Conservation (phyloP, 2,888 invertebrate genomes). For the Athalia cordata region DNA sequence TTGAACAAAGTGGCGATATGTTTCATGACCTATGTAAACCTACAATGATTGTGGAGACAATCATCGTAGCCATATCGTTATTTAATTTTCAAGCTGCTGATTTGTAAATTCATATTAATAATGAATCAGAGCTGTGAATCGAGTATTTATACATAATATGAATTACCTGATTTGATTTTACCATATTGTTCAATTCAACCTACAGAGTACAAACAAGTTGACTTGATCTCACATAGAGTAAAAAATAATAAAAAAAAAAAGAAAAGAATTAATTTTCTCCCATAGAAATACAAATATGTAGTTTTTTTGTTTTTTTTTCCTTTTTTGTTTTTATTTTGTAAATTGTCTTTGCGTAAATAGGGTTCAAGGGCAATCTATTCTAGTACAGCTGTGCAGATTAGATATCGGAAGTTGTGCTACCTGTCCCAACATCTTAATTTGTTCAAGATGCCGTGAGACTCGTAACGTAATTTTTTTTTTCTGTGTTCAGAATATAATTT, state of each 20-base stretch:
- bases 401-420: slow-evolving; percentile 4
- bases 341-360: slow-evolving; percentile 44
- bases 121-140: slow-evolving; percentile 44
- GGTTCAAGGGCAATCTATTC: slow-evolving; percentile 37
- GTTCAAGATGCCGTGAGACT: slow-evolving; percentile 24
- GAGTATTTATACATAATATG: slow-evolving; percentile 43
- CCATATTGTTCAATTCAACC: slow-evolving; percentile 59
- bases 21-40: slow-evolving; percentile 2
- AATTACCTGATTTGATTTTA: slow-evolving; percentile 42
- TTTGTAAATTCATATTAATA: slow-evolving; percentile 40
- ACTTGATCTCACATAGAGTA: slow-evolving; percentile 65
- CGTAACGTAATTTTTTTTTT: slow-evolving; percentile 8
- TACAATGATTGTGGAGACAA: slow-evolving; percentile 1
- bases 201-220: slow-evolving; percentile 65
- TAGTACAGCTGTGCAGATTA: background rate
- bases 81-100: slow-evolving; percentile 18
- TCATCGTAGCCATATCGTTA: slow-evolving; percentile 11
- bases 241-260: slow-evolving; percentile 40
- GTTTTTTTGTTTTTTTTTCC: slow-evolving; percentile 41
- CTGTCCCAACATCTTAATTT: slow-evolving; percentile 1
- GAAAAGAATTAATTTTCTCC: slow-evolving; percentile 39
- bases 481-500: slow-evolving; percentile 30
- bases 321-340: slow-evolving; percentile 30
- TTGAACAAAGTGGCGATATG: background rate
- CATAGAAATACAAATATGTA: slow-evolving; percentile 39